Conservation (phyloP, 2,797 vertebrate species). For the Taeniopygia guttata region DNA sequence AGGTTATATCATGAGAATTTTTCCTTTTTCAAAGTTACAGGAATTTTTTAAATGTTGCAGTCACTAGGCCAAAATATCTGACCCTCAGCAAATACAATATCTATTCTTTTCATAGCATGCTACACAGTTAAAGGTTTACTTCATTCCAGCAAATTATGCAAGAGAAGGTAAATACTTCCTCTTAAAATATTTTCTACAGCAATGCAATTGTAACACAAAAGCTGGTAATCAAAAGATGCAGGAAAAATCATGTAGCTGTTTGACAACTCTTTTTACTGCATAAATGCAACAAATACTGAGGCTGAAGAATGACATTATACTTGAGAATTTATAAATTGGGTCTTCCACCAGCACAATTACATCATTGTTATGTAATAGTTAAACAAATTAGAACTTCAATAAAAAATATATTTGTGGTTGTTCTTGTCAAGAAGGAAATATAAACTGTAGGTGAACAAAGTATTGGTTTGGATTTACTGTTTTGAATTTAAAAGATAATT, state of each 20-base stretch:
- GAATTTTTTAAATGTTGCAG: conserved; percentile 6
- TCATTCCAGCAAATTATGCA: background rate
- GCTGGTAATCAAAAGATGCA: background rate
- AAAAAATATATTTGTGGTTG: background rate
- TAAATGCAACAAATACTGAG: background rate
- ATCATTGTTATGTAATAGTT: background rate
- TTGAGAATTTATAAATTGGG: conserved; percentile 14
- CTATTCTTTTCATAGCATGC: background rate
- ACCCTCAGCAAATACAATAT: background rate
- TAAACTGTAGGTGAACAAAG: background rate
- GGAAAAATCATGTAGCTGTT: background rate
- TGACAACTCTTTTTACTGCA: background rate
- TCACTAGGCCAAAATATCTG: background rate
- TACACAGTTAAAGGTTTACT: background rate
- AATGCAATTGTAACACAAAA: background rate
- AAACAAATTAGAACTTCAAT: background rate
- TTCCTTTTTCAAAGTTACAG: conserved; percentile 14
- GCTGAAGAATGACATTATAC: conserved; percentile 2
- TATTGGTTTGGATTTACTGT: background rate
- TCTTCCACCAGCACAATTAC: background rate
- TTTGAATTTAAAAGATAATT: background rate
- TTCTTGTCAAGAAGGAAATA: background rate
- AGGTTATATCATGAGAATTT: background rate
- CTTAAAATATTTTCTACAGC: background rate
- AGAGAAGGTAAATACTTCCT: background rate